Base-by-base conservation (phyloP, 2,888 invertebrate genomes). In the Microplitis manilae region DNA sequence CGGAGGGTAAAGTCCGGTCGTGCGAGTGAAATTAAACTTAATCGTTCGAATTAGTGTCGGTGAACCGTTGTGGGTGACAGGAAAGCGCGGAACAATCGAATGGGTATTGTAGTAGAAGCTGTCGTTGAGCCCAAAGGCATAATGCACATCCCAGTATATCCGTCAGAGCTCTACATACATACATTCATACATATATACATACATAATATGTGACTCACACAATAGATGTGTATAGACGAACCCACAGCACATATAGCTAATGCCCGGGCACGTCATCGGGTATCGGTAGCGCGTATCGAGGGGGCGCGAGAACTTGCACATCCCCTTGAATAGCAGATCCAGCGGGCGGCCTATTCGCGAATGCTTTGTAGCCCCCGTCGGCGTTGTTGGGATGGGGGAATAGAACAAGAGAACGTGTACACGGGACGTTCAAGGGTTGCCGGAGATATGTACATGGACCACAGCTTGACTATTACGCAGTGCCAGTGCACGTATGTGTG, bases 41-140 rank as follows among this genome's bases (percentile, higher is more conserved):
- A 88, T 87, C 86, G 87, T 84, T 85, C 85, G 87, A 87, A 87
- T 87, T 87, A 87, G 86, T 83, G 86, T 81, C 84, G 84, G 84
- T 77, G 73, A 79, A 75, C 77, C 79, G 77, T 41, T 73, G 78
- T 68, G 73, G 74, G 77, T 68, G 77, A 77, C 68, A 70, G 77
- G 60, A 77, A 76, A 75, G 65, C 74, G 77, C 77, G 79, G 78
- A 81, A 81, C 81, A 81, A 81, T 80, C 77, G 79, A 80, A 81
- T 81, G 72, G 76, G 80, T 77, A 79, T 76, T 77, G 77, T 79
- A 76, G 71, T 73, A 78, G 73, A 73, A 50, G 65, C 59, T 41
- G 65, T 69, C 61, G 70, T 38, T 40, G 20, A 64, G 50, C 64
- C 41, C 61, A 62, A 68, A 70, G 65, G 15, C 38, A 68, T 40